Evolutionary conservation across 2,797 vertebrate species (phyloP), one percentile per base, ranked within the genome.

Genomic region (Hyperoplus immaculatus): DNA sequence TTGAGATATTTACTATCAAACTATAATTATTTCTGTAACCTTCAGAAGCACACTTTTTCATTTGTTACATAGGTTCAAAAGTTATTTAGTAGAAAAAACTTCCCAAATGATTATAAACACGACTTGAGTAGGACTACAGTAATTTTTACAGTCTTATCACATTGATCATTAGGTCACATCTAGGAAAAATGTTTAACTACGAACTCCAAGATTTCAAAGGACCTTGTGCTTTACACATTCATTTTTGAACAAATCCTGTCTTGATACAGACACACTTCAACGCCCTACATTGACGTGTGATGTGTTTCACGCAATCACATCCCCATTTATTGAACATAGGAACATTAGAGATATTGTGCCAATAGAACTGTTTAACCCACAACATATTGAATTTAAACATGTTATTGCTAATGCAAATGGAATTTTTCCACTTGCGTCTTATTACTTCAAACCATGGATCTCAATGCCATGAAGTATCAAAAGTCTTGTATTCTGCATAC

Each of bases 321-420:
- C 18, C 67, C 29, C 38, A 77, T 72, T 85, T 54, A 82, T 39
- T 60, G 71, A 57, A 84, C 4, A 6, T 42, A 84, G 64, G 16
- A 50, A 78, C n/a, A 65, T 56, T 8, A 63, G 12, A 83, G 43
- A 81, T 66, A 66, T 61, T 64, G 41, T 79, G 69, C 68, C 72
- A 75, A 62, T 50, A 49, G 62, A 68, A 57, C 65, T 69, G 58
- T 46, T 85, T 57, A 49, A 79, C 39, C 21, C 88, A 80, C 56
- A 77, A 86, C 65, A 84, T 63, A 82, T 51, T 78, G 76, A 82
- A 85, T 87, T 60, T 74, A 74, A 81, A 88, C 59, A 85, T 72
- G 61, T 91, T 95, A 95, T 95, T 95, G 95, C 95, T 93, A 72
- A 87, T 76, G 77, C 80, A 88, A 87, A 86, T 67, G 59, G 63